Percentiles rank a stretch among this genome's conserved stretches.
Conservation (phyloP, 2,113 vertebrate species). For the Aptenodytes patagonicus region DNA sequence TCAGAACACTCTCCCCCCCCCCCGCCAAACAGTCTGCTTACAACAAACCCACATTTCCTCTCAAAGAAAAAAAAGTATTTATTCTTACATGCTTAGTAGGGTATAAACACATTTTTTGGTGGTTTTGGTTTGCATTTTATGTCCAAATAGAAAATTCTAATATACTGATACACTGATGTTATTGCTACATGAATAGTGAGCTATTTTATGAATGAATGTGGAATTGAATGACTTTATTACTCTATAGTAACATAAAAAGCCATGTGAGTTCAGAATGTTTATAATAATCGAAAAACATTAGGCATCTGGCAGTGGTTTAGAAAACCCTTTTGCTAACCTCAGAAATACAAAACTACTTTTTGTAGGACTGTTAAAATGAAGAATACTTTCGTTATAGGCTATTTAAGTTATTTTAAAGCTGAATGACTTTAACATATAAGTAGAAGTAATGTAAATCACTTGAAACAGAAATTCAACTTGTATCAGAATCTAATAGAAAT, state of each 20-base stretch:
- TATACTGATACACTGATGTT: not conserved
- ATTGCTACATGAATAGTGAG: not conserved
- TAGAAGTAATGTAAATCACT: not conserved
- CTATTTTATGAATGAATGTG: not conserved
- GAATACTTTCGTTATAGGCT: not conserved
- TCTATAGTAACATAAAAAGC: not conserved
- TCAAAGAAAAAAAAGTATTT: not conserved
- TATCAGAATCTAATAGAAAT: not conserved
- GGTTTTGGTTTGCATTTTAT: not conserved
- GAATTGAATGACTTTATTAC: not conserved
- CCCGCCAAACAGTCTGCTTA: not conserved
- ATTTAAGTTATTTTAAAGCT: not conserved
- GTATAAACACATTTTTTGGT: not conserved
- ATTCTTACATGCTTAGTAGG: not conserved
- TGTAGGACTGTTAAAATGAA: not conserved
- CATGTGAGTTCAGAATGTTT: not conserved
- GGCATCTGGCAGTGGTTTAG: not conserved
- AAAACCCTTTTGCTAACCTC: not conserved
- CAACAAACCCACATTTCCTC: not conserved
- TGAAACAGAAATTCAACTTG: not conserved
- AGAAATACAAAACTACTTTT: not conserved
- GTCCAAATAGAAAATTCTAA: not conserved
- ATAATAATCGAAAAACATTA: not conserved
- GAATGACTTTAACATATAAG: not conserved
- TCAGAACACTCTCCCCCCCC: not conserved